These are phyloP conservation scores for Pandemis cinnamomeana DNA, from an alignment of 2,888 invertebrate species.

Conservation along the genomic window DNA sequence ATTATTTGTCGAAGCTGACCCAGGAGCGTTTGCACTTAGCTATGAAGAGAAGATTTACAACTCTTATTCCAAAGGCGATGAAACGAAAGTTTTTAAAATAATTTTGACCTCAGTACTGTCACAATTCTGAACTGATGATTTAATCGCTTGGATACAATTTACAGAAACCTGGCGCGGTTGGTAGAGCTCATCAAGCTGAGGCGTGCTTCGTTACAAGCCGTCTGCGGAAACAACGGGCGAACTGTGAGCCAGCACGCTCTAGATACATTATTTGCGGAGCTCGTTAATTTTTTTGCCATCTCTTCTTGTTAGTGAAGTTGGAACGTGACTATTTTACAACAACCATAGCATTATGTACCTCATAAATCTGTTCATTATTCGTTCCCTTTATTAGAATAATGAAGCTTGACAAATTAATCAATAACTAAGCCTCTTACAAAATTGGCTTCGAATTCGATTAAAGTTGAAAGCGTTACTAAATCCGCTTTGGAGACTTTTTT, in stretches of 20 bases:
- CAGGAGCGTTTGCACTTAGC: slow-evolving; percentile 8
- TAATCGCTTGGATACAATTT: not conserved
- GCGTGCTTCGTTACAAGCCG: slow-evolving; percentile 21
- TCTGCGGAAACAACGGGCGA: slow-evolving; percentile 53
- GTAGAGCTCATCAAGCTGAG: slow-evolving; percentile 17
- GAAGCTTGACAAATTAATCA: slow-evolving; percentile 2
- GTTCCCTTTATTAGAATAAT: not conserved
- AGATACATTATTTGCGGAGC: slow-evolving; percentile 58
- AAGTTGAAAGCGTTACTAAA: slow-evolving; percentile 8
- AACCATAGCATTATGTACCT: slow-evolving; percentile 28
- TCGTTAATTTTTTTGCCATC: slow-evolving; percentile 61
- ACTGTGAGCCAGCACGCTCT: slow-evolving; percentile 55
- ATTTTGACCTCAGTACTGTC: slow-evolving; percentile 1
- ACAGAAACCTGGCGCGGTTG: slow-evolving; percentile 10
- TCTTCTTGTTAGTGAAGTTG: slow-evolving; percentile 53
- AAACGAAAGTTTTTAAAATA: slow-evolving; percentile 4
- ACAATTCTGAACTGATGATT: not conserved
- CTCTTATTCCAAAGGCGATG: not conserved
- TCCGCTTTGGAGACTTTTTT: not conserved
- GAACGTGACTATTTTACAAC: slow-evolving; percentile 46
- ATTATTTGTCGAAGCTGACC: slow-evolving; percentile 13
- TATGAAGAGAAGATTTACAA: slow-evolving; percentile 11
- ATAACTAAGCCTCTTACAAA: not conserved
- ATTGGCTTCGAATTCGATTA: slow-evolving; percentile 3
- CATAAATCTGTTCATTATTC: slow-evolving; percentile 1